Percentiles rank a stretch among this genome's conserved stretches.
phyloP scores from a whole-genome alignment of 2,113 vertebrate species.

The Mobula birostris region DNA sequence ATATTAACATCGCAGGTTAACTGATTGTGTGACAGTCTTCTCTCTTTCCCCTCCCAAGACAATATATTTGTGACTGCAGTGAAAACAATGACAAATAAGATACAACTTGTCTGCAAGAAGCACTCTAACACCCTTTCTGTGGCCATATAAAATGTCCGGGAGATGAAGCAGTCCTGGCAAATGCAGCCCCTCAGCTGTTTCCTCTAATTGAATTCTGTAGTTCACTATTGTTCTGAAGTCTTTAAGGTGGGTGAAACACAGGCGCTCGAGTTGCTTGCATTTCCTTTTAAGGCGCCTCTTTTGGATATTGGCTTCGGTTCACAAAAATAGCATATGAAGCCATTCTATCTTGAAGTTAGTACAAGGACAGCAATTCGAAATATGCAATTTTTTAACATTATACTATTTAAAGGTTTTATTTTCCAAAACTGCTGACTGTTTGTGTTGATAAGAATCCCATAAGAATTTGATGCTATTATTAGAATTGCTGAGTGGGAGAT shows the following conservation, averaged over 20 bases:
- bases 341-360: neutral
- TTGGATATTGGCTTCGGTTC: neutral
- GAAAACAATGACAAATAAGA: neutral
- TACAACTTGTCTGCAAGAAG: neutral
- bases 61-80: neutral
- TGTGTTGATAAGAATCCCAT: neutral
- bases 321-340: neutral
- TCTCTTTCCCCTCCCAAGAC: neutral
- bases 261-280: neutral
- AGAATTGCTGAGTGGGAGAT: too few species aligned
- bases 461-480: too few species aligned
- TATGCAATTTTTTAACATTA: neutral
- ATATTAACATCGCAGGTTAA: too few species aligned
- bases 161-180: neutral
- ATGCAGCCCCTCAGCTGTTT: conserved; percentile 17
- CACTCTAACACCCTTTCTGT: neutral
- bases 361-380: neutral
- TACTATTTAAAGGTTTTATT: neutral
- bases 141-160: neutral
- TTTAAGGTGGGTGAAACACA: neutral
- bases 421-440: neutral
- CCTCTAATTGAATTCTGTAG: neutral
- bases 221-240: neutral
- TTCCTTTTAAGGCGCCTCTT: conserved; percentile 34
- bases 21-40: neutral